Conservation (phyloP, 1,140 invertebrate genomes). For the Drosophila quadrilineata region DNA sequence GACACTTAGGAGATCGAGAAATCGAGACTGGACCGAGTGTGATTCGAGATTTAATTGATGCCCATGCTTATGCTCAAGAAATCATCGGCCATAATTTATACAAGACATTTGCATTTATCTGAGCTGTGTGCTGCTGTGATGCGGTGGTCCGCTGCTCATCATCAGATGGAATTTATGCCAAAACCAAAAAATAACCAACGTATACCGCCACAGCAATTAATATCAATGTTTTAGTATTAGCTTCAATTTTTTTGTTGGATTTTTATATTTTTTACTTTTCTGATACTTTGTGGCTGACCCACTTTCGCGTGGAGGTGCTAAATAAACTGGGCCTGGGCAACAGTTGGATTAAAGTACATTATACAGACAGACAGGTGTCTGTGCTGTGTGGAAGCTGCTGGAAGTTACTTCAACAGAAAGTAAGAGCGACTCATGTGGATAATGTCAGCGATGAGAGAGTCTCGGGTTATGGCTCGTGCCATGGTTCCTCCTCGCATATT, state of each 20-base stretch:
- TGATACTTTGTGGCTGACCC: slow-evolving; percentile 58
- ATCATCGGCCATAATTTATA: slow-evolving; percentile 59
- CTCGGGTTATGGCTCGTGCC: slow-evolving; percentile 10
- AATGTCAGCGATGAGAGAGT: neutral
- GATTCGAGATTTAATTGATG: neutral
- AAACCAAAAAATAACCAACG: slow-evolving; percentile 14
- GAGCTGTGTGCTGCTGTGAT: no score
- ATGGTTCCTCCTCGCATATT: no score
- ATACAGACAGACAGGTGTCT: no score
- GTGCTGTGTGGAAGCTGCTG: slow-evolving; percentile 1
- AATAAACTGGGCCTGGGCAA: slow-evolving; percentile 35
- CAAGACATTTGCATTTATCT: slow-evolving; percentile 68
- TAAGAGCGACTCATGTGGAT: slow-evolving; percentile 30
- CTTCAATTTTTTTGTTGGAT: no score
- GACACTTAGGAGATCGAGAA: slow-evolving; percentile 24
- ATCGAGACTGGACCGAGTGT: neutral
- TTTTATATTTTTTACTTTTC: slow-evolving; percentile 1
- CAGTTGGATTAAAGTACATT: no score
- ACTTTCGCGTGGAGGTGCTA: slow-evolving; percentile 70
- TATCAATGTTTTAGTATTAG: slow-evolving; percentile 31
- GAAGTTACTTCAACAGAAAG: slow-evolving; percentile 42
- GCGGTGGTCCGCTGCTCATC: slow-evolving; percentile 12
- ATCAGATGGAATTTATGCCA: slow-evolving; percentile 68
- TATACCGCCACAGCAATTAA: slow-evolving; percentile 30
- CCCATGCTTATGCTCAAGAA: slow-evolving; percentile 12